Conservation (phyloP, 2,888 invertebrate genomes). For the Crematogaster levior region DNA sequence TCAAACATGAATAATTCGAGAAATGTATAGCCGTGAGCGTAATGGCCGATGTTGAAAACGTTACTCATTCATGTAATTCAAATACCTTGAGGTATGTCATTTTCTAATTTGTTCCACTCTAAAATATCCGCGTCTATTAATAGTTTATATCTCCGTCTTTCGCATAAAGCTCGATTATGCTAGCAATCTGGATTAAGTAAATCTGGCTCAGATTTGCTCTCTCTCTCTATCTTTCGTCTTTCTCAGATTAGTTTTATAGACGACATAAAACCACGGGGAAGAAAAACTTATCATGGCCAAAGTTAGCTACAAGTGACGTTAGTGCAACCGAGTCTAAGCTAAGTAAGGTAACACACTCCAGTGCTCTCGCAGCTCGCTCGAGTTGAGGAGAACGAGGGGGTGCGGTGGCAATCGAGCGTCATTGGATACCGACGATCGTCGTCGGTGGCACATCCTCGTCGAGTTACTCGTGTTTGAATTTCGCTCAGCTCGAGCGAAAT, state of each 20-base stretch:
- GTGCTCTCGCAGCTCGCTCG: conserved; percentile 4
- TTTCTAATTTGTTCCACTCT: neutral
- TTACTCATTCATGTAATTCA: neutral
- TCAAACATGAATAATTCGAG: conserved; percentile 8
- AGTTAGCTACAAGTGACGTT: conserved; percentile 42
- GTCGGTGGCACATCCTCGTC: neutral
- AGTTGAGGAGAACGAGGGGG: neutral
- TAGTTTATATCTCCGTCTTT: neutral
- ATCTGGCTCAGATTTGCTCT: neutral
- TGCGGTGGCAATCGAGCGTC: neutral
- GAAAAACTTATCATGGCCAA: conserved; percentile 38
- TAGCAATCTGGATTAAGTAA: neutral
- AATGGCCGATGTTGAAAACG: neutral
- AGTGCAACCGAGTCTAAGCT: conserved; percentile 29
- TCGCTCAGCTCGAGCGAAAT: neutral
- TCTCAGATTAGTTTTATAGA: neutral
- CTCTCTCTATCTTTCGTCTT: neutral
- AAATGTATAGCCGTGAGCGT: neutral
- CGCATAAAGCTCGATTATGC: neutral
- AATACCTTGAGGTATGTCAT: neutral
- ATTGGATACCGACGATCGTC: neutral
- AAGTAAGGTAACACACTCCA: conserved; percentile 19
- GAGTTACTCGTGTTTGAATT: conserved; percentile 11
- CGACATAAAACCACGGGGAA: neutral
- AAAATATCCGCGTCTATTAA: neutral